Evolutionary conservation across 1,140 invertebrate species (phyloP).

Genomic region (Brachionus koreanus): DNA sequence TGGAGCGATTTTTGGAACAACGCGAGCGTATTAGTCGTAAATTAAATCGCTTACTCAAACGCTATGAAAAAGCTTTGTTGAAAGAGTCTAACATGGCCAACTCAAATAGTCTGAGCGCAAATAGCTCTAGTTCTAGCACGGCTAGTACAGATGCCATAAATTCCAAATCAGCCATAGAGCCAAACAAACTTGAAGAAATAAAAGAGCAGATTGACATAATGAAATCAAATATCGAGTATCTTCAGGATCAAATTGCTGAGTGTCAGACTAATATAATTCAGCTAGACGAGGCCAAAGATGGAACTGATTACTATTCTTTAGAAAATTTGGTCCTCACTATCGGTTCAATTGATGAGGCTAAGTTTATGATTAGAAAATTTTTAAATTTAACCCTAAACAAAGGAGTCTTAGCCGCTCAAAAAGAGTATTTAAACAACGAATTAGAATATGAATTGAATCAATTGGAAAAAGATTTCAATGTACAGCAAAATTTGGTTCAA

Average conservation of each 20-base stretch:
- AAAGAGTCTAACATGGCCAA: background rate
- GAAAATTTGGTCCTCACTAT: constrained; percentile 48
- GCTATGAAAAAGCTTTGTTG: constrained; percentile 35
- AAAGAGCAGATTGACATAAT: constrained; percentile 75
- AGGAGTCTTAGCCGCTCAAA: constrained; percentile 70
- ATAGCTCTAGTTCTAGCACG: background rate
- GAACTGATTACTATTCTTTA: constrained; percentile 47
- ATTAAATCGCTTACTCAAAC: constrained; percentile 26
- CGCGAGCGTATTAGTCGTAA: constrained; percentile 46
- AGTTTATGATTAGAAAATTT: constrained; percentile 74
- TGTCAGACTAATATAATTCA: constrained; percentile 81
- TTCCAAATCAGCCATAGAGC: constrained; percentile 40
- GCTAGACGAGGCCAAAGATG: constrained; percentile 69
- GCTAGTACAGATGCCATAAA: constrained; percentile 24
- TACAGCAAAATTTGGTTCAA: constrained; percentile 74
- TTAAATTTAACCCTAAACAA: constrained; percentile 70
- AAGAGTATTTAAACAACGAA: constrained; percentile 70
- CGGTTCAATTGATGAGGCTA: constrained; percentile 63
- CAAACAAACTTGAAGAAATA: constrained; percentile 61
- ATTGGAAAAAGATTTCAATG: constrained; percentile 70
- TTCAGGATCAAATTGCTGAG: constrained; percentile 80
- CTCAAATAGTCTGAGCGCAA: constrained; percentile 46
- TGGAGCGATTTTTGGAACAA: constrained; percentile 67
- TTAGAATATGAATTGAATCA: constrained; percentile 71
- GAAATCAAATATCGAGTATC: constrained; percentile 75